These are phyloP conservation scores for Pyrrhura leucotis DNA, from an alignment of 2,797 vertebrate genomes.

Conservation along the genomic window DNA sequence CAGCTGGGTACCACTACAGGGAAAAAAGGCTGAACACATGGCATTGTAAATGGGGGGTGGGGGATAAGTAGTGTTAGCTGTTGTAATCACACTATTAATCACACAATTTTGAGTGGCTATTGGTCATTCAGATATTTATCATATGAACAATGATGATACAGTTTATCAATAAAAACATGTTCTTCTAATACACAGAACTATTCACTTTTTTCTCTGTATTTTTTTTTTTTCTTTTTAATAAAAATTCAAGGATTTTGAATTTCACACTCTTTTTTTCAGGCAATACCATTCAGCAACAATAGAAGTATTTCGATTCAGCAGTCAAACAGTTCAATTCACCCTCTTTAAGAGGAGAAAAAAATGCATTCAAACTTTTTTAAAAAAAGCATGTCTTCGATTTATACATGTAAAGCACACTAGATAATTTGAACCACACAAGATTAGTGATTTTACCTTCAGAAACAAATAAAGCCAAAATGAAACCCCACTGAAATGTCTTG, in stretches of 20 bases:
- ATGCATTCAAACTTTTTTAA: neutral
- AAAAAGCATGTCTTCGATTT: neutral
- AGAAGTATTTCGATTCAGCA: neutral
- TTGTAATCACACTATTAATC: constrained; percentile 53
- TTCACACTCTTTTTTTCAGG: neutral
- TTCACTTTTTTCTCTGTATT: neutral
- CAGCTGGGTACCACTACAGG: neutral
- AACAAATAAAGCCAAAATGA: neutral
- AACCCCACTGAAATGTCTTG: neutral
- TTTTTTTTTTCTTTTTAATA: neutral
- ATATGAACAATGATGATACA: neutral
- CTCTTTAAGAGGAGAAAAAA: neutral
- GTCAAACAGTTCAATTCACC: neutral
- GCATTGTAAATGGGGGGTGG: neutral
- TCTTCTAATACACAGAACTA: neutral
- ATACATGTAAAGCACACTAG: neutral
- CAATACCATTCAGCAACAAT: neutral
- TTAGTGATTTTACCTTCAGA: neutral
- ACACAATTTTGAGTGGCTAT: constrained; percentile 17
- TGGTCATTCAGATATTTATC: constrained; percentile 16
- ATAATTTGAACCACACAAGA: neutral
- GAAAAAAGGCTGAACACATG: constrained; percentile 39
- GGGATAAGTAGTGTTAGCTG: constrained; percentile 22
- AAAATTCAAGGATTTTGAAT: neutral
- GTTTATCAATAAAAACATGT: neutral